phyloP scores from a whole-genome alignment of 2,113 vertebrate species.

The Sula dactylatra region DNA sequence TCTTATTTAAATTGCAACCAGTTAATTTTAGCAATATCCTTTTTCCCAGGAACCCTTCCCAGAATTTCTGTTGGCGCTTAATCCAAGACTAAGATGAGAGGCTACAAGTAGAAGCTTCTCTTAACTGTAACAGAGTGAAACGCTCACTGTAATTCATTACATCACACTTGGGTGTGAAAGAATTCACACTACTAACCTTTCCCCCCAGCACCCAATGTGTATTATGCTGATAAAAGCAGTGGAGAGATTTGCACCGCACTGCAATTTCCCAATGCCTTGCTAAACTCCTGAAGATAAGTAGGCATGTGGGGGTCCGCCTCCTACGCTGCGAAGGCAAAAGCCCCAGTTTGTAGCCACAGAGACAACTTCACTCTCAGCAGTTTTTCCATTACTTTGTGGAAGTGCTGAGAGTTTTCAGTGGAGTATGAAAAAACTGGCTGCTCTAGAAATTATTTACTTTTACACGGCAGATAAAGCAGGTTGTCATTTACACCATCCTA shows the following conservation, averaged over 20 bases:
- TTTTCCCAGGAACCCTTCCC: neutral
- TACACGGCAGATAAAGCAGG: neutral
- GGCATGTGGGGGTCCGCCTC: conserved; percentile 8
- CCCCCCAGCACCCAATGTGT: neutral
- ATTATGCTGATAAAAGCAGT: conserved; percentile 23
- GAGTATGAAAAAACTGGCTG: conserved; percentile 41
- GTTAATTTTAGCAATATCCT: neutral
- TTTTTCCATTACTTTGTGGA: conserved; percentile 22
- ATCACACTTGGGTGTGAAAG: neutral
- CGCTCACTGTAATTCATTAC: neutral
- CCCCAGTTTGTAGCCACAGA: conserved; percentile 30
- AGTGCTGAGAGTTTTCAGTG: conserved; percentile 49
- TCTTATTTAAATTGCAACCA: neutral
- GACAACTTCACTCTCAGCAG: conserved; percentile 49
- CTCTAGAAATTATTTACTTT: conserved; percentile 51
- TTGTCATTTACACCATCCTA: conserved; percentile 22
- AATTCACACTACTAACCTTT: conserved; percentile 30
- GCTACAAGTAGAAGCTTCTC: neutral
- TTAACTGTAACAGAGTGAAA: neutral
- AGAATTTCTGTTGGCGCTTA: neutral
- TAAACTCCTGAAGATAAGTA: conserved; percentile 26
- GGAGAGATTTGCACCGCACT: neutral
- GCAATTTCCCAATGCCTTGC: neutral
- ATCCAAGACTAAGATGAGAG: neutral
- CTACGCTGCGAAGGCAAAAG: neutral